phyloP scores from a whole-genome alignment of 2,113 vertebrate species.

The Cebus imitator region DNA sequence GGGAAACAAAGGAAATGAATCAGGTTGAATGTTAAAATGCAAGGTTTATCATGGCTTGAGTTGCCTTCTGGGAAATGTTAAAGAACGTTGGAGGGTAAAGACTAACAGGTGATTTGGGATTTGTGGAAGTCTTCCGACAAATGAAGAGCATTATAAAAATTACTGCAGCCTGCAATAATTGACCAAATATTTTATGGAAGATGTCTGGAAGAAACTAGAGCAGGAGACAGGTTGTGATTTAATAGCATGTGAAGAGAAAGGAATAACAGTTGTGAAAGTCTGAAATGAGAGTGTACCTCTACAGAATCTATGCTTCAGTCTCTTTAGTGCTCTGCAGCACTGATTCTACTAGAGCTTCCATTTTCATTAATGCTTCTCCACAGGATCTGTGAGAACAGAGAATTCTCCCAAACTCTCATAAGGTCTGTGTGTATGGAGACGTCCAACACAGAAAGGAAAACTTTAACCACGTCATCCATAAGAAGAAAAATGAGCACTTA shows the following conservation, averaged over 20 bases:
- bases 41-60: not conserved
- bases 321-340: not conserved
- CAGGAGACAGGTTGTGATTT: not conserved
- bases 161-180: not conserved
- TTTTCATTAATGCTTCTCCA: not conserved
- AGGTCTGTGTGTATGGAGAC: not conserved
- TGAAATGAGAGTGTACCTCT: not conserved
- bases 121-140: not conserved
- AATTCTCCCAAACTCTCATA: not conserved
- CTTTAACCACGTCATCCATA: not conserved
- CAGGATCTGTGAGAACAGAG: not conserved
- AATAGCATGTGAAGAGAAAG: not conserved
- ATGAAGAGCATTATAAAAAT: not conserved
- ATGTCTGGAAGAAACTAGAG: not conserved
- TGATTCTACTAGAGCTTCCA: not conserved
- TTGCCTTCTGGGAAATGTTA: not conserved
- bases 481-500: not conserved
- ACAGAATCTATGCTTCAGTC: not conserved
- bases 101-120: not conserved
- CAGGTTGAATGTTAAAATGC: not conserved
- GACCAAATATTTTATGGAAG: not conserved
- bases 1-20: not conserved
- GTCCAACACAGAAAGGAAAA: not conserved
- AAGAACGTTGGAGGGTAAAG: not conserved
- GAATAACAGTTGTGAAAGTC: not conserved